Evolutionary conservation across 2,113 vertebrate genomes (phyloP).

Genomic region (Gallinago paraguaiae): DNA sequence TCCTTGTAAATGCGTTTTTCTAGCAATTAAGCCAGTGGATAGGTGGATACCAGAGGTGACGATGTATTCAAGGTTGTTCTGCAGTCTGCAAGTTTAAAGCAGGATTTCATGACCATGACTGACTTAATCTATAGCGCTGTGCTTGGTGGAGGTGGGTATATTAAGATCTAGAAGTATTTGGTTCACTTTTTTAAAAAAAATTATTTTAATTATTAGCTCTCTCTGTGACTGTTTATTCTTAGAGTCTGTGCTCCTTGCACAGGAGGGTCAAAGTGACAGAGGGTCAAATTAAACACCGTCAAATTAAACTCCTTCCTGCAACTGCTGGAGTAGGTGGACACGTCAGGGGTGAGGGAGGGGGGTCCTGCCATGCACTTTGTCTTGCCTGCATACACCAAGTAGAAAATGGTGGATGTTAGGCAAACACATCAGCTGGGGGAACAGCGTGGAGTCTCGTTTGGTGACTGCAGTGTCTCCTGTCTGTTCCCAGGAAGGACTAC

Average conservation of each 20-base stretch:
- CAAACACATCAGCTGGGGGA: background rate
- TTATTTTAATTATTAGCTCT: background rate
- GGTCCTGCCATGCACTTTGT: background rate
- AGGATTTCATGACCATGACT: background rate
- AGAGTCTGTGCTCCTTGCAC: background rate
- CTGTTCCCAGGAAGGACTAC: slow-evolving; percentile 88
- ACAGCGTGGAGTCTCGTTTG: too few relatives aligned
- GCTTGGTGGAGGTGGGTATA: background rate
- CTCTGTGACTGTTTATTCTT: background rate
- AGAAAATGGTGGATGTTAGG: background rate
- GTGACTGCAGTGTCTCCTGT: background rate
- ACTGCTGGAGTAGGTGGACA: background rate
- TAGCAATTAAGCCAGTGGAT: background rate
- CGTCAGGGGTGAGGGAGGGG: background rate
- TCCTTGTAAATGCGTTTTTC: background rate
- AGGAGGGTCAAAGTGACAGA: too few relatives aligned
- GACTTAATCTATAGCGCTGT: background rate
- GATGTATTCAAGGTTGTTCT: background rate
- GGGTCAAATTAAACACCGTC: background rate
- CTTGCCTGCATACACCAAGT: background rate
- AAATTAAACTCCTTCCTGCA: background rate
- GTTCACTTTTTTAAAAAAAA: background rate
- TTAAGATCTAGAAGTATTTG: background rate
- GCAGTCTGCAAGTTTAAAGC: background rate
- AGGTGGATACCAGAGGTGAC: too few relatives aligned